Evolutionary conservation across 2,113 vertebrate genomes (phyloP).

Genomic region (Sardina pilchardus): DNA sequence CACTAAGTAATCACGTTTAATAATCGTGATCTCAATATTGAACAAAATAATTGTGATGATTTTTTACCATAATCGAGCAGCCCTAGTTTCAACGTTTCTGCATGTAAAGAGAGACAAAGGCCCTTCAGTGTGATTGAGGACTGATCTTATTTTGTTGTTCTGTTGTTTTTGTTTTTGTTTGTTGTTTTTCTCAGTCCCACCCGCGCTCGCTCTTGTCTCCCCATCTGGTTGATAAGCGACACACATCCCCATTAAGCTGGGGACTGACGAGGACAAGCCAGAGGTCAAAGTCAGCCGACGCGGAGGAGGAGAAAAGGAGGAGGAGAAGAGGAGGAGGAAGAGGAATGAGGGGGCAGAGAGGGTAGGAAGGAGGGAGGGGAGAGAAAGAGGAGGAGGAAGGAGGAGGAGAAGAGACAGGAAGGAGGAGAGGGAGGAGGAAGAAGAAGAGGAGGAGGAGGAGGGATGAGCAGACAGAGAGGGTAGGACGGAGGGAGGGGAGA

Average conservation of each 20-base stretch:
- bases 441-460: not conserved
- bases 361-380: not conserved
- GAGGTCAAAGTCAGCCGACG: constrained; percentile 30
- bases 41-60: too few relatives aligned
- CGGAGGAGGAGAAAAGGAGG: not conserved
- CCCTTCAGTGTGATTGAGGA: not conserved
- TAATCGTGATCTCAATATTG: too few relatives aligned
- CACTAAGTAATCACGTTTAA: too few relatives aligned
- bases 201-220: not conserved
- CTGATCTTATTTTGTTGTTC: not conserved
- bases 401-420: not conserved
- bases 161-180: not conserved
- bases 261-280: constrained; percentile 27
- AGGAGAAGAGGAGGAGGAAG: not conserved
- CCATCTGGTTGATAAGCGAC: constrained; percentile 35
- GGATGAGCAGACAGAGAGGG: not conserved
- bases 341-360: not conserved
- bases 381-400: constrained; percentile 14
- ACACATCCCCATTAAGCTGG: constrained; percentile 32
- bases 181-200: not conserved
- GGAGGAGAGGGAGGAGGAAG: not conserved
- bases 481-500: not conserved
- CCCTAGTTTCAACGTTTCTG: not conserved
- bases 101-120: not conserved
- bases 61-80: too few relatives aligned